phyloP scores from a whole-genome alignment of 2,888 invertebrate species.

The Pegoplata infirma region DNA sequence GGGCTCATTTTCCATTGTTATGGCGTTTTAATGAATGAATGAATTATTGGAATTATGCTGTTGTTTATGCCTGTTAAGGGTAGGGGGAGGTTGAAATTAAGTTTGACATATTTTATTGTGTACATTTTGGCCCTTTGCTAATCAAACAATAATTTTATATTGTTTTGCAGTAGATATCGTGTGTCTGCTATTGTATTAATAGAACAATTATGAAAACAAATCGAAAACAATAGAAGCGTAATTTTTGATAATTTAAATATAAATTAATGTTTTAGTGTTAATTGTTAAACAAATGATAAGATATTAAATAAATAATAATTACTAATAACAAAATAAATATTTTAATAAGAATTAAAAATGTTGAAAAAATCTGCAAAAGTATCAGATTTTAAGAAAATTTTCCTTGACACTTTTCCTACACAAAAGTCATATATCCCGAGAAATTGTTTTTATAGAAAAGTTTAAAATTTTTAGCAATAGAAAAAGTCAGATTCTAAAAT shows the following conservation, averaged over 20 bases:
- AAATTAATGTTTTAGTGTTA: slow-evolving; percentile 48
- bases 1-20: slow-evolving; percentile 44
- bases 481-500: no score
- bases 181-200: slow-evolving; percentile 40
- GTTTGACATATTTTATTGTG: neutral
- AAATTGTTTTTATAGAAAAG: no score
- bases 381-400: no score
- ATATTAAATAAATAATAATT: slow-evolving; percentile 21
- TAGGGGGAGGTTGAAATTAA: no score
- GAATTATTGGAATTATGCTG: slow-evolving; percentile 33
- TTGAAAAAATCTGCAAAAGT: no score
- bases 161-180: slow-evolving; percentile 48
- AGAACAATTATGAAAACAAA: neutral
- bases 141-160: slow-evolving; percentile 51
- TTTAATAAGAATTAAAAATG: no score
- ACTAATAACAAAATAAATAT: no score
- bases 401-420: no score
- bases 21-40: slow-evolving; percentile 22
- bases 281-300: slow-evolving; percentile 57
- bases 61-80: neutral
- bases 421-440: no score
- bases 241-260: slow-evolving; percentile 27
- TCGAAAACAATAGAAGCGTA: slow-evolving; percentile 9
- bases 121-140: neutral
- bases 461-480: no score